Evolutionary conservation across 2,797 vertebrate genomes (phyloP).

Genomic region (Betta splendens): DNA sequence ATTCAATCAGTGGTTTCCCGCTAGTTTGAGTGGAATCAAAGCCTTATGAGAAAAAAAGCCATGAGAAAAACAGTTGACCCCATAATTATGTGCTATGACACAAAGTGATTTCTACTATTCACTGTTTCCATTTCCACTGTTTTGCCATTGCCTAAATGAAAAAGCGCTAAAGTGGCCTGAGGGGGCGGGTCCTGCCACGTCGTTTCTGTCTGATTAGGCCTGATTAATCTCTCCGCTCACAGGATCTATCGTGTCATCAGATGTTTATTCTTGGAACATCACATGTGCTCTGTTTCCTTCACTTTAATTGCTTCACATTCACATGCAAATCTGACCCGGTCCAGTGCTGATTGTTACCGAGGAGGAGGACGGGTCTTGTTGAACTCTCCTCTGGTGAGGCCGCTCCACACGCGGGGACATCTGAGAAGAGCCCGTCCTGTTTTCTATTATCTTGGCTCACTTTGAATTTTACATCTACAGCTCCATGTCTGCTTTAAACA

Average conservation of each 20-base stretch:
- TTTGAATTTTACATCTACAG: slow-evolving; percentile 26
- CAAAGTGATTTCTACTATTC: no score
- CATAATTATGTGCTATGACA: no score
- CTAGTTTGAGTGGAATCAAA: no score
- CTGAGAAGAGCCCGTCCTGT: slow-evolving; percentile 27
- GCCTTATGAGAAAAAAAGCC: no score
- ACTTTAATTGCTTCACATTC: slow-evolving; percentile 65
- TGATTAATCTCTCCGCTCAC: slow-evolving; percentile 31
- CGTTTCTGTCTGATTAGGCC: slow-evolving; percentile 1
- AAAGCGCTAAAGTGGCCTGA: neutral
- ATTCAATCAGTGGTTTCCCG: no score
- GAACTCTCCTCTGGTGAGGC: slow-evolving; percentile 26
- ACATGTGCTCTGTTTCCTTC: slow-evolving; percentile 45
- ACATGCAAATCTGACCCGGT: slow-evolving; percentile 63
- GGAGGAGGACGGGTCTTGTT: slow-evolving; percentile 33
- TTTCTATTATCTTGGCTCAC: slow-evolving; percentile 34
- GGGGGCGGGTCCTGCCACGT: neutral
- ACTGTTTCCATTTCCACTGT: neutral
- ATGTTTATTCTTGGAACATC: slow-evolving; percentile 50
- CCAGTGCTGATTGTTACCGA: slow-evolving; percentile 40
- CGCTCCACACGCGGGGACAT: slow-evolving; percentile 17
- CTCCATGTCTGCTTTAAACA: slow-evolving; percentile 12
- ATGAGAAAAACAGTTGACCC: neutral
- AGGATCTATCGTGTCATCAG: slow-evolving; percentile 43
- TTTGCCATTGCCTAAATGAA: neutral